Evolutionary conservation across 2,888 invertebrate species (phyloP).

Genomic region (Lissonota sp.): DNA sequence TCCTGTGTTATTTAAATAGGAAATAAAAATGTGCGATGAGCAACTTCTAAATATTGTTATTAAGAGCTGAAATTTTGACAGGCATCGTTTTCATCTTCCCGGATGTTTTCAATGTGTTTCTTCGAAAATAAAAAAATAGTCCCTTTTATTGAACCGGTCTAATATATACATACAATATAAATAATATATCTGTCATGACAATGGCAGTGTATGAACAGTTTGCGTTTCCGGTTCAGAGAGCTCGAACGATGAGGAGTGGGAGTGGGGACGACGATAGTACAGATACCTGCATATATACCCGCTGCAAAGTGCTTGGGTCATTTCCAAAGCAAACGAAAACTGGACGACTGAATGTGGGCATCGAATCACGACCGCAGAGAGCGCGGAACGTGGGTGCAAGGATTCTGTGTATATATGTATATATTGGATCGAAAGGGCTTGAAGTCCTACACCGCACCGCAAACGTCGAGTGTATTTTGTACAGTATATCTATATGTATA

Average conservation of each 20-base stretch:
- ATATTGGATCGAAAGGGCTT: slow-evolving; percentile 31
- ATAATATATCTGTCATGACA: background rate
- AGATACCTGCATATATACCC: slow-evolving; percentile 31
- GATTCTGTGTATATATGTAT: slow-evolving; percentile 51
- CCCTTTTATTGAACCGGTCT: too few species aligned
- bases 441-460: slow-evolving; percentile 68
- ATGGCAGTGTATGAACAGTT: slow-evolving; percentile 68
- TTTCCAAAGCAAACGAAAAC: slow-evolving; percentile 82
- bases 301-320: slow-evolving; percentile 78
- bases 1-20: too few species aligned
- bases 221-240: slow-evolving; percentile 78
- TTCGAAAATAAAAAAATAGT: too few species aligned
- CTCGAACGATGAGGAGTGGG: slow-evolving; percentile 52
- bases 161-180: too few species aligned
- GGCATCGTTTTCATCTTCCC: too few species aligned
- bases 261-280: slow-evolving; percentile 44
- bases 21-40: too few species aligned
- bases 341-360: slow-evolving; percentile 79
- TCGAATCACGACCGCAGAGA: slow-evolving; percentile 79
- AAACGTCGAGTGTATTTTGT: slow-evolving; percentile 71
- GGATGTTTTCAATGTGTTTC: too few species aligned
- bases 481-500: slow-evolving; percentile 5
- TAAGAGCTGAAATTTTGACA: too few species aligned
- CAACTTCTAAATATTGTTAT: too few species aligned
- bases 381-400: slow-evolving; percentile 64